Percentiles rank a stretch among this genome's conserved stretches.
Conservation (phyloP, 1,140 invertebrate genomes). For the Gryon sp. region DNA sequence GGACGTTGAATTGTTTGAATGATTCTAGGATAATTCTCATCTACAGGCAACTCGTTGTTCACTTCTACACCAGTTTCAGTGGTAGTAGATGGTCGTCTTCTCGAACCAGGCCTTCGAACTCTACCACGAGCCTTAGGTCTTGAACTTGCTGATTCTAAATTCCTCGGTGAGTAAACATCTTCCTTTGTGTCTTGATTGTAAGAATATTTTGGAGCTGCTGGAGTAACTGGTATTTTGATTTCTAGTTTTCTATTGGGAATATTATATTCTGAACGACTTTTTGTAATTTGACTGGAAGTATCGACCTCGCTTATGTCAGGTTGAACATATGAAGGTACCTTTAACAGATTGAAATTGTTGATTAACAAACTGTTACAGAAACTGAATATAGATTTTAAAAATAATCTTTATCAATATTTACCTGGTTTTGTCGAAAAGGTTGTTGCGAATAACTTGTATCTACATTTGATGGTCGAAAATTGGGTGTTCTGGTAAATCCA, state of each 20-base stretch:
- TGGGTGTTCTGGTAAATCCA: conserved; percentile 73
- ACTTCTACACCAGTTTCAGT: conserved; percentile 69
- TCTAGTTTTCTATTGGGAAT: conserved; percentile 65
- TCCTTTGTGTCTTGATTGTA: conserved; percentile 59
- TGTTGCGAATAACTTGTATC: conserved; percentile 58
- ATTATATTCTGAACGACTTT: conserved; percentile 72
- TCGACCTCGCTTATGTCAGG: conserved; percentile 66
- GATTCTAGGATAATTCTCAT: conserved; percentile 74
- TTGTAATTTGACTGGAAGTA: conserved; percentile 63
- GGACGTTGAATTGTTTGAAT: conserved; percentile 55
- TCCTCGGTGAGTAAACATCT: conserved; percentile 61
- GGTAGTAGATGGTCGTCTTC: conserved; percentile 67
- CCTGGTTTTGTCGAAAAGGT: conserved; percentile 58
- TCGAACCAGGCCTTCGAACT: conserved; percentile 66
- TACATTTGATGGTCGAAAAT: conserved; percentile 64
- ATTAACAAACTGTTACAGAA: background rate
- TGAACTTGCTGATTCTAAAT: conserved; percentile 49
- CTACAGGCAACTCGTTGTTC: conserved; percentile 74
- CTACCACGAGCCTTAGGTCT: conserved; percentile 64
- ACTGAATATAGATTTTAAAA: background rate
- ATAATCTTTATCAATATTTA: conserved; percentile 19
- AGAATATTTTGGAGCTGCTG: conserved; percentile 55
- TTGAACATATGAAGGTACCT: conserved; percentile 35
- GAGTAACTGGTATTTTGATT: conserved; percentile 52
- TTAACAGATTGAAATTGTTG: conserved; percentile 20